Conservation (phyloP, 2,888 invertebrate species). For the Callyntrura guangdongensis region DNA sequence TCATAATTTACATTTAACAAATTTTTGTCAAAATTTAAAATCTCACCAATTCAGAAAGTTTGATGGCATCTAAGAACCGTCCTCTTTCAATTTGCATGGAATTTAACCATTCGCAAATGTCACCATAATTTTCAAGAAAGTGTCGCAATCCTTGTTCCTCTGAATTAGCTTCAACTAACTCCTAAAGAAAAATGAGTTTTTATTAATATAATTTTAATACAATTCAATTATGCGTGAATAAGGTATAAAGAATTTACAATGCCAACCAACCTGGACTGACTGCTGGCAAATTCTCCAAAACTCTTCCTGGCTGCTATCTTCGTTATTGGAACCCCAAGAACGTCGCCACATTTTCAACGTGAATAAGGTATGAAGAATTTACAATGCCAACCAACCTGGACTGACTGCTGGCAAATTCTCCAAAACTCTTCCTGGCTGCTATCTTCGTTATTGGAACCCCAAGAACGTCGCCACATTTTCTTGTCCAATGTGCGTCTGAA, state of each 20-base stretch:
- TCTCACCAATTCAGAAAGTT: constrained; percentile 81
- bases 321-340: constrained; percentile 83
- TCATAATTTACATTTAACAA: no score
- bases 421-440: constrained; percentile 81
- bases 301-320: constrained; percentile 80
- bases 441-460: constrained; percentile 82
- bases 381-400: constrained; percentile 76
- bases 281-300: constrained; percentile 82
- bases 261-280: constrained; percentile 80
- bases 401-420: constrained; percentile 82
- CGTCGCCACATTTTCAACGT: constrained; percentile 82
- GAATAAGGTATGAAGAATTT: not conserved
- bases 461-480: constrained; percentile 84
- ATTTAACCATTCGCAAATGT: constrained; percentile 83
- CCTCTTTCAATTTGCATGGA: constrained; percentile 81
- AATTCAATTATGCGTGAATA: not conserved
- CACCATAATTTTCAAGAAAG: constrained; percentile 82
- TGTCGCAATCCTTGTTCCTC: constrained; percentile 81
- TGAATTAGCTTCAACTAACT: constrained; percentile 79
- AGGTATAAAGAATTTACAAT: not conserved
- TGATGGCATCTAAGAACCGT: constrained; percentile 80
- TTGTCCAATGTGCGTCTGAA: constrained; percentile 83
- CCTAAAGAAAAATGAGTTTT: constrained; percentile 46
- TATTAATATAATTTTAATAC: not conserved
- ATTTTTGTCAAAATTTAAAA: no score